A percentile compares a stretch with the other conserved stretches of the same genome.
Evolutionary conservation across 2,888 invertebrate species (phyloP).

Genomic region (Hermodice carunculata): DNA sequence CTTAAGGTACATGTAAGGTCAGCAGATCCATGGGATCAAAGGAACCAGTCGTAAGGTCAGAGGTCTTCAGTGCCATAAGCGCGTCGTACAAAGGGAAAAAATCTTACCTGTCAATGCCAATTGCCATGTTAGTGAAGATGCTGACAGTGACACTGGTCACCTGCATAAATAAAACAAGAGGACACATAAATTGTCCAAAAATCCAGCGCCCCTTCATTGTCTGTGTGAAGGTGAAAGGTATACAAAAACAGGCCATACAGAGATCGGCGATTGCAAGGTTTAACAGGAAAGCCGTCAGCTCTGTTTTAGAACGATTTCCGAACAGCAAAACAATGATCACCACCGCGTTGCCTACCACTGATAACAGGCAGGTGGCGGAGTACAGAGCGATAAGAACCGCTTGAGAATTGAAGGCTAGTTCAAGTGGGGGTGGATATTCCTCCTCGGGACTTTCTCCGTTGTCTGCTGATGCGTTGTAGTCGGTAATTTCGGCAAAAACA

Average conservation of each 20-base stretch:
- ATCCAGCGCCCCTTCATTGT: slow-evolving; percentile 66
- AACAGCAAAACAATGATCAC: slow-evolving; percentile 39
- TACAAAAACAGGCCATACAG: slow-evolving; percentile 44
- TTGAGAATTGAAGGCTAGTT: too few relatives aligned
- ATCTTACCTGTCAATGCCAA: slow-evolving; percentile 44
- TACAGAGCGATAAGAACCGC: slow-evolving; percentile 20
- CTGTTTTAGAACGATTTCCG: slow-evolving; percentile 33
- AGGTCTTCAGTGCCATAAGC: too few relatives aligned
- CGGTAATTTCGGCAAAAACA: too few relatives aligned
- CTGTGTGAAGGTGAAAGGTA: slow-evolving; percentile 69
- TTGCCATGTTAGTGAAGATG: slow-evolving; percentile 41
- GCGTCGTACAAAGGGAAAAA: too few relatives aligned
- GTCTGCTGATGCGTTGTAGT: too few relatives aligned
- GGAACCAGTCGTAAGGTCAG: too few relatives aligned
- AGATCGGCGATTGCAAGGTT: slow-evolving; percentile 47
- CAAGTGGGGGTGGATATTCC: too few relatives aligned
- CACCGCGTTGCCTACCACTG: slow-evolving; percentile 34
- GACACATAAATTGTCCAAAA: slow-evolving; percentile 68
- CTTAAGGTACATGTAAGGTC: too few relatives aligned
- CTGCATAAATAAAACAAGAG: slow-evolving; percentile 60
- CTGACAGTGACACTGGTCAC: slow-evolving; percentile 35
- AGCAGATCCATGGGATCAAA: too few relatives aligned
- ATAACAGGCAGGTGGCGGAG: slow-evolving; percentile 29
- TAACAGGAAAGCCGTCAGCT: slow-evolving; percentile 37
- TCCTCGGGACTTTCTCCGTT: too few relatives aligned